Conservation (phyloP, 2,797 vertebrate genomes). For the Falco peregrinus region DNA sequence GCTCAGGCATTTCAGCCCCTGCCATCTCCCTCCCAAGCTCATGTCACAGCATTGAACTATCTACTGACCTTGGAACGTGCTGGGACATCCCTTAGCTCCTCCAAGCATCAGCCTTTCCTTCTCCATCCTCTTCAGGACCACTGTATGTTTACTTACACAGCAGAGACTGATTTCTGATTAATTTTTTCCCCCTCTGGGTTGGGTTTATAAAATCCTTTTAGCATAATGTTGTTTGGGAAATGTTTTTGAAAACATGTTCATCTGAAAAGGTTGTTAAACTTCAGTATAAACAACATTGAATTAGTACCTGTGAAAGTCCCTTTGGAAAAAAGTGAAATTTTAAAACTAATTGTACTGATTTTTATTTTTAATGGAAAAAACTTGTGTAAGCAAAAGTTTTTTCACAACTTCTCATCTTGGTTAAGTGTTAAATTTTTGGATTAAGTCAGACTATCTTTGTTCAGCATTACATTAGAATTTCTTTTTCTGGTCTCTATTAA, state of each 20-base stretch:
- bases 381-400: neutral
- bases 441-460: neutral
- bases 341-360: neutral
- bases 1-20: neutral
- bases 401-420: neutral
- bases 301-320: neutral
- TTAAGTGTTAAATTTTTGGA: neutral
- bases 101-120: neutral
- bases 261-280: neutral
- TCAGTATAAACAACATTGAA: neutral
- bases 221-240: neutral
- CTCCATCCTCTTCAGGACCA: neutral
- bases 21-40: neutral
- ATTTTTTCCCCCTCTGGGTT: neutral
- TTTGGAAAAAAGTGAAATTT: neutral
- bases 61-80: neutral
- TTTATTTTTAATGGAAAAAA: neutral
- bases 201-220: neutral
- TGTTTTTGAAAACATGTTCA: neutral
- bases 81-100: neutral
- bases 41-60: accelerated
- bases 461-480: neutral
- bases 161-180: neutral
- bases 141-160: neutral
- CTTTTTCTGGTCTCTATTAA: neutral